These are phyloP conservation scores for Podarcis raffonei DNA, from an alignment of 2,113 vertebrate genomes.

Conservation along the genomic window DNA sequence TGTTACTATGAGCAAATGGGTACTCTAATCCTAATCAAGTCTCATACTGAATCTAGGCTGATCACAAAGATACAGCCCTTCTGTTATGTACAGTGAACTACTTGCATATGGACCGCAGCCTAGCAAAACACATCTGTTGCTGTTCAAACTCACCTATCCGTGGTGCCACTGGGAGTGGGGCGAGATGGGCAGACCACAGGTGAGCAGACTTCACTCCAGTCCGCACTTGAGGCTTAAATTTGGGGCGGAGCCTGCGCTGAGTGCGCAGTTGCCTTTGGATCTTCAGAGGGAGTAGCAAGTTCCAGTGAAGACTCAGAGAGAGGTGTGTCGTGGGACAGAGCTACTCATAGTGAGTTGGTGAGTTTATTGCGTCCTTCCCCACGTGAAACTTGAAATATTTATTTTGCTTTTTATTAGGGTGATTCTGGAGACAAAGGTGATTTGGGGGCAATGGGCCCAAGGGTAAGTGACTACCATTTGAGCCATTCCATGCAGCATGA, in stretches of 20 bases:
- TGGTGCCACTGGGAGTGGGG: no score
- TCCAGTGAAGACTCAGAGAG: no score
- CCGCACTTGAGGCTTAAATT: no score
- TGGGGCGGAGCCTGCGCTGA: background rate
- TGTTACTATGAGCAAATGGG: background rate
- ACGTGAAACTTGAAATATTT: no score
- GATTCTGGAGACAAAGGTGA: constrained; percentile 92
- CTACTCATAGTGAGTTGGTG: no score
- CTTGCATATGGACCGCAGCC: background rate
- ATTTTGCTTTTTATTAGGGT: constrained; percentile 77
- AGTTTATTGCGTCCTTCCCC: no score
- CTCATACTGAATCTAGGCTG: background rate
- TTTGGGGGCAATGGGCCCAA: constrained; percentile 82
- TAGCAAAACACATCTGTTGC: background rate
- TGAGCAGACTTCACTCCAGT: no score
- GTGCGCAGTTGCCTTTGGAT: no score
- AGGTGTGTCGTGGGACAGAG: no score
- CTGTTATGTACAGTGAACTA: background rate
- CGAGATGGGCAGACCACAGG: no score
- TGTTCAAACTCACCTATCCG: background rate
- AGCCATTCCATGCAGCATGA: background rate
- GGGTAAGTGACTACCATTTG: constrained; percentile 74
- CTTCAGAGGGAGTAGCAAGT: no score
- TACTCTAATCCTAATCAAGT: background rate
- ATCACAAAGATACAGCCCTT: background rate